Evolutionary conservation across 2,113 vertebrate genomes (phyloP), one percentile per base, ranked within the genome.

Genomic region (Thinocorus orbignyianus): DNA sequence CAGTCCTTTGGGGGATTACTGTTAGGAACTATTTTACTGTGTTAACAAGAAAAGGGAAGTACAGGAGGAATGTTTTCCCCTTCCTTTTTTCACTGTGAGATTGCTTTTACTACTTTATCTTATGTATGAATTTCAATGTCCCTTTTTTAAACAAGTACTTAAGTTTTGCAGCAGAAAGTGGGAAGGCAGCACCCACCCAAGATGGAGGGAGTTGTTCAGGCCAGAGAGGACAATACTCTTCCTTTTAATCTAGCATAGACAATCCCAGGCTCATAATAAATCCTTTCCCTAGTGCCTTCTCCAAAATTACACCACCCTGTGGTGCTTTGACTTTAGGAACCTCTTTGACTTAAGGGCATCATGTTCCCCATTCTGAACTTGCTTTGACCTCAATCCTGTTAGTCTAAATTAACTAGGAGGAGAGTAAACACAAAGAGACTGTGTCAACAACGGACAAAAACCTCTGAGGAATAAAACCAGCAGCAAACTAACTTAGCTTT

Each of bases 291-390:
- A 88, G 35, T 42, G 86, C 51, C 17, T 93, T 48, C 60, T 90
- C 37, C 73, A 71, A 79, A 90, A 24, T 85, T 52, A 90, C 39
- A 89, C 57, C 66, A 90, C 51, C 17, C 70, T 60, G 66, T 48
- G 51, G 80, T 61, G 4, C 1, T 81, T 65, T 84, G 54, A 57
- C n/a, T 84, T 48, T 0, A 57, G 49, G 30, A 86, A 70, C 77
- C 84, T 95, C 81, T n/a, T n/a, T n/a, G n/a, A n/a, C n/a, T n/a
- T n/a, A n/a, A n/a, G 41, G 41, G 41, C 22, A 84, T 71, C 70
- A 52, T 64, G 37, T 64, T 23, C 35, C n/a, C 30, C 4, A 25
- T 24, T 93, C 42, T 81, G 61, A 92, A 52, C 73, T 95, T 48
- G 28, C 35, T 92, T 86, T 68, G 54, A 69, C 57, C 55, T 91